A percentile compares a stretch with the other conserved stretches of the same genome.
Conservation (phyloP, 1,140 invertebrate genomes). For the Notospermus geniculatus region DNA sequence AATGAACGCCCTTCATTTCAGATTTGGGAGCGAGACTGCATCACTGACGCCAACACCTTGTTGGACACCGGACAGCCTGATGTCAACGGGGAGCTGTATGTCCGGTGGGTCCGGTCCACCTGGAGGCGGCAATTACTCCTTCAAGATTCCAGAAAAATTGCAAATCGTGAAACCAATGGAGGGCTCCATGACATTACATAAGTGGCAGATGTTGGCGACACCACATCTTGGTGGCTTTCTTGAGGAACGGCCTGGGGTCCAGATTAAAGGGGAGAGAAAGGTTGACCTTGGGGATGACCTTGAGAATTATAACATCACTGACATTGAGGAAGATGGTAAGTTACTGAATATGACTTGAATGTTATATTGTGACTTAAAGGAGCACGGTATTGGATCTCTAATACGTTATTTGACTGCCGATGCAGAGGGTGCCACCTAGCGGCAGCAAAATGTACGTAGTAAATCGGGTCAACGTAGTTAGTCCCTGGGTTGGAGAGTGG, state of each 20-base stretch:
- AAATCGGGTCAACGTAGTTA: no score
- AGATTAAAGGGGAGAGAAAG: conserved; percentile 76
- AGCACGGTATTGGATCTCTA: no score
- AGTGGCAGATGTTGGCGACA: conserved; percentile 91
- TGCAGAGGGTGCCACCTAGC: no score
- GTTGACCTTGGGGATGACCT: conserved; percentile 69
- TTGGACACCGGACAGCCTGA: conserved; percentile 78
- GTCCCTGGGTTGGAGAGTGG: no score
- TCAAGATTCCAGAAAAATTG: conserved; percentile 79
- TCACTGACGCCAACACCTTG: conserved; percentile 50
- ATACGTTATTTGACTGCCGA: no score
- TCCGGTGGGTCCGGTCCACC: conserved; percentile 29
- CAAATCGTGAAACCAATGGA: conserved; percentile 95
- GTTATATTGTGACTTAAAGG: no score
- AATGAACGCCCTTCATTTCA: no score
- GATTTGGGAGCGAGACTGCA: conserved; percentile 12
- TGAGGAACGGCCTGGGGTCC: conserved; percentile 87
- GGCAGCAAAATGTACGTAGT: no score
- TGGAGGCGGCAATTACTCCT: conserved; percentile 23
- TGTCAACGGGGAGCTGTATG: conserved; percentile 67
- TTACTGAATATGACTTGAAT: no score
- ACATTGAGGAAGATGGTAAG: conserved; percentile 81
- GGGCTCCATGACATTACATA: conserved; percentile 82
- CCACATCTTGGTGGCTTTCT: conserved; percentile 86
- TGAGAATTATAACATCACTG: conserved; percentile 74